phyloP scores from a whole-genome alignment of 2,888 invertebrate species.

The Chloroclystis v-ata region DNA sequence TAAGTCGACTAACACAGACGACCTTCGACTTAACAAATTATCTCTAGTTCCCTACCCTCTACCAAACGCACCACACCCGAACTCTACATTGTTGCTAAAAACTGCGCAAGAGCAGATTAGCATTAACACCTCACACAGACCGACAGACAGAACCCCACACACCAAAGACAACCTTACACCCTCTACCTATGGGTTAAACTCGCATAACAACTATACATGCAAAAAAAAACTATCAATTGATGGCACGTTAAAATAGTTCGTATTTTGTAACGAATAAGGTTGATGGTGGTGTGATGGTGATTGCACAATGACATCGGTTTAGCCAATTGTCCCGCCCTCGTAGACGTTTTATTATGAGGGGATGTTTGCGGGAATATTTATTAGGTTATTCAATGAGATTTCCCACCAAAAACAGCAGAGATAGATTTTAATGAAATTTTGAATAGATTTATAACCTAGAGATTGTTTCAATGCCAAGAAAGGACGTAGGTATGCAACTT shows the following conservation, averaged over 20 bases:
- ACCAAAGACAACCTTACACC: not conserved
- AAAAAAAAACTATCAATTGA: not conserved
- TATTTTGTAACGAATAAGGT: not conserved
- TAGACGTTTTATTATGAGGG: constrained; percentile 20
- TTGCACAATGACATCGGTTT: constrained; percentile 23
- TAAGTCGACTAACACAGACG: too few species aligned
- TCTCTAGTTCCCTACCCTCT: not conserved
- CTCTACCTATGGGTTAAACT: constrained; percentile 1
- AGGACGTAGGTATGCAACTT: too few species aligned
- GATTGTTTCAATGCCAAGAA: too few species aligned
- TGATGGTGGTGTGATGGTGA: constrained; percentile 4
- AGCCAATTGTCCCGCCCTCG: constrained; percentile 22
- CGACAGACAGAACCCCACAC: constrained; percentile 1
- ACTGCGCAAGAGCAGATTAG: constrained; percentile 19
- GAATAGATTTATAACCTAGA: too few species aligned
- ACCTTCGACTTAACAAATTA: too few species aligned
- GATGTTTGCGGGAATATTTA: not conserved
- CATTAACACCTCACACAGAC: constrained; percentile 23
- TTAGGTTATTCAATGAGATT: too few species aligned
- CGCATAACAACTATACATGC: not conserved
- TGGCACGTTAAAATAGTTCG: not conserved
- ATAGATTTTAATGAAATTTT: not conserved
- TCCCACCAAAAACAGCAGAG: too few species aligned
- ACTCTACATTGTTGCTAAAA: constrained; percentile 3
- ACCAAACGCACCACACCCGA: constrained; percentile 4